phyloP scores from a whole-genome alignment of 1,140 invertebrate genomes.

The Octopus bimaculoides region DNA sequence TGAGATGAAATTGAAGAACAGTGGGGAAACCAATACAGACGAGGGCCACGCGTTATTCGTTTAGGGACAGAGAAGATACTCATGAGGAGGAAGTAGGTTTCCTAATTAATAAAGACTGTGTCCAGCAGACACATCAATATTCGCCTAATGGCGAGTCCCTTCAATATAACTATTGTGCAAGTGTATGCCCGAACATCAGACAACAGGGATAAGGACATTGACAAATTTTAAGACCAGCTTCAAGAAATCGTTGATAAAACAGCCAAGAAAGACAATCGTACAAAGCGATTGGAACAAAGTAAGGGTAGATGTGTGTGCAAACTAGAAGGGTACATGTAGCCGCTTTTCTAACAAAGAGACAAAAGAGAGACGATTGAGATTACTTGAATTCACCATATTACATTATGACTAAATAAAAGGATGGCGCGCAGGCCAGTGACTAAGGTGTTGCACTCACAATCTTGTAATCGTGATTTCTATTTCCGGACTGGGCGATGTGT shows the following conservation, averaged over 20 bases:
- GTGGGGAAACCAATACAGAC: too few species aligned
- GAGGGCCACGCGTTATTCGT: too few species aligned
- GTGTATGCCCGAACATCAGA: conserved; percentile 26
- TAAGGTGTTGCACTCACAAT: too few species aligned
- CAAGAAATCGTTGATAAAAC: conserved; percentile 4
- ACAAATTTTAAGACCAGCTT: conserved; percentile 37
- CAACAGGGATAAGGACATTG: conserved; percentile 34
- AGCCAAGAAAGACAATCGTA: conserved; percentile 25
- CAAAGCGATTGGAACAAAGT: conserved; percentile 27
- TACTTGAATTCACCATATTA: conserved; percentile 24
- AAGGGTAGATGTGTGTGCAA: conserved; percentile 21
- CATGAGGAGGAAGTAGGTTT: conserved; percentile 16
- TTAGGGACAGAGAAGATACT: not conserved
- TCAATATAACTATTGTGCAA: conserved; percentile 23
- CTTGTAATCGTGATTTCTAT: too few species aligned
- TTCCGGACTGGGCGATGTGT: too few species aligned
- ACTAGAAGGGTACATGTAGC: too few species aligned
- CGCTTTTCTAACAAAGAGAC: conserved; percentile 18
- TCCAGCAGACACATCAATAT: conserved; percentile 23
- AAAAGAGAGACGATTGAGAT: conserved; percentile 25
- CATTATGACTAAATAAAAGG: too few species aligned
- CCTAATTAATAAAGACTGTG: conserved; percentile 16
- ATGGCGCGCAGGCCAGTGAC: too few species aligned
- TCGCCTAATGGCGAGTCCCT: conserved; percentile 13
- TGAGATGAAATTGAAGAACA: conserved; percentile 13